A percentile compares a stretch with the other conserved stretches of the same genome.
These are phyloP conservation scores for Noctua janthina DNA, from an alignment of 2,888 invertebrate species.

Conservation along the genomic window DNA sequence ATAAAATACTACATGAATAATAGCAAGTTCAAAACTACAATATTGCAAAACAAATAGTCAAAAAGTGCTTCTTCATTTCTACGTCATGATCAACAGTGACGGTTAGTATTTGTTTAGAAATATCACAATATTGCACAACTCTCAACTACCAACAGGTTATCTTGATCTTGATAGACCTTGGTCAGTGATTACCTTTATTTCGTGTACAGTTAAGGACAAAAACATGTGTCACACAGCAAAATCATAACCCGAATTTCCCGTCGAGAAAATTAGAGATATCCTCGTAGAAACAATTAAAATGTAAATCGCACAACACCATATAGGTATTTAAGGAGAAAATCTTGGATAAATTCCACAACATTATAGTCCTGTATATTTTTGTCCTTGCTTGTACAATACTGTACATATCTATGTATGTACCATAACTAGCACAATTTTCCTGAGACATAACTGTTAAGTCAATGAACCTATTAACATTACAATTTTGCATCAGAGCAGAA, in stretches of 20 bases:
- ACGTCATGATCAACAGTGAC: conserved; percentile 27
- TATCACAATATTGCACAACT: conserved; percentile 40
- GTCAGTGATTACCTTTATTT: conserved; percentile 20
- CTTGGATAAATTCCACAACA: no score
- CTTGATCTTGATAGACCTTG: conserved; percentile 2
- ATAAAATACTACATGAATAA: neutral
- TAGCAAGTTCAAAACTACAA: neutral
- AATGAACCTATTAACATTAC: conserved; percentile 12
- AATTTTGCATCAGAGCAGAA: conserved; percentile 19
- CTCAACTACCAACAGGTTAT: conserved; percentile 1
- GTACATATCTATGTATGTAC: neutral
- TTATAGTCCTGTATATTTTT: neutral
- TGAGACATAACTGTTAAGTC: conserved; percentile 4
- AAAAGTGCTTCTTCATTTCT: conserved; percentile 11
- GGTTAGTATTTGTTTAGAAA: conserved; percentile 3
- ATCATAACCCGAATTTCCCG: neutral
- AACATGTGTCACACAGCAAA: neutral
- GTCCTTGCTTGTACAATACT: conserved; percentile 7
- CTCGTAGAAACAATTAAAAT: neutral
- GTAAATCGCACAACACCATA: no score
- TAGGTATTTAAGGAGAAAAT: neutral
- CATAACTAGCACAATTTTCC: neutral
- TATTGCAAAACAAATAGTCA: neutral
- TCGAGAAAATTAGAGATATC: neutral
- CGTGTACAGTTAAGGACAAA: conserved; percentile 10